Evolutionary conservation across 2,113 vertebrate species (phyloP).

Genomic region (Heterotis niloticus): DNA sequence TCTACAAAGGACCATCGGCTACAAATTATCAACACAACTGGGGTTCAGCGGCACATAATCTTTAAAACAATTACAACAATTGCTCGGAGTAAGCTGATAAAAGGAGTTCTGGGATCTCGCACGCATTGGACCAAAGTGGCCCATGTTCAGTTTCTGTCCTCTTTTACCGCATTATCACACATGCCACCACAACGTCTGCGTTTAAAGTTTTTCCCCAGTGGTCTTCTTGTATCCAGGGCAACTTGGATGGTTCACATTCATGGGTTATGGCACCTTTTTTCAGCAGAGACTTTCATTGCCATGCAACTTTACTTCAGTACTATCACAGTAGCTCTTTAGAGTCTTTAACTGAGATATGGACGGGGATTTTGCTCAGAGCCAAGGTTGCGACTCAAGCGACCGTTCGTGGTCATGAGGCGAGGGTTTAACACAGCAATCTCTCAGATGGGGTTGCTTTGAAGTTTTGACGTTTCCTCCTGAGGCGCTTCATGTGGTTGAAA

Average conservation of each 20-base stretch:
- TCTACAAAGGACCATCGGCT: conserved; percentile 11
- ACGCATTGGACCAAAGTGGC: background rate
- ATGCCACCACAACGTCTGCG: background rate
- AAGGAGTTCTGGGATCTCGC: background rate
- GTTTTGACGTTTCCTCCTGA: too few species aligned
- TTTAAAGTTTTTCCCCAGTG: background rate
- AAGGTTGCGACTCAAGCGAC: too few species aligned
- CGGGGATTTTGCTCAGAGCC: too few species aligned
- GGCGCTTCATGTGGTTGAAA: too few species aligned
- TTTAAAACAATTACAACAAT: conserved; percentile 9
- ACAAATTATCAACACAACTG: conserved; percentile 7
- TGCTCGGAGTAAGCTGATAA: background rate
- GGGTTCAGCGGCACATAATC: background rate
- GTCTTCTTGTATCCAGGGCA: conserved; percentile 15
- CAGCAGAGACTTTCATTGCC: background rate
- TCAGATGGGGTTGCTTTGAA: too few species aligned
- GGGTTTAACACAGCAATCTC: too few species aligned
- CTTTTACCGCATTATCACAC: background rate
- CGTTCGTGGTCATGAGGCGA: too few species aligned
- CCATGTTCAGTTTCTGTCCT: background rate
- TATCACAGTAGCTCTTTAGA: too few species aligned
- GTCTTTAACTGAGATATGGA: too few species aligned
- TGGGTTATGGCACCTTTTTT: background rate
- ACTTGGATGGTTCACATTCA: background rate
- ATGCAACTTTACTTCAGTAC: too few species aligned